Evolutionary conservation across 2,888 invertebrate genomes (phyloP), one percentile per base, ranked within the genome.

Genomic region (Caradrina kadenii): DNA sequence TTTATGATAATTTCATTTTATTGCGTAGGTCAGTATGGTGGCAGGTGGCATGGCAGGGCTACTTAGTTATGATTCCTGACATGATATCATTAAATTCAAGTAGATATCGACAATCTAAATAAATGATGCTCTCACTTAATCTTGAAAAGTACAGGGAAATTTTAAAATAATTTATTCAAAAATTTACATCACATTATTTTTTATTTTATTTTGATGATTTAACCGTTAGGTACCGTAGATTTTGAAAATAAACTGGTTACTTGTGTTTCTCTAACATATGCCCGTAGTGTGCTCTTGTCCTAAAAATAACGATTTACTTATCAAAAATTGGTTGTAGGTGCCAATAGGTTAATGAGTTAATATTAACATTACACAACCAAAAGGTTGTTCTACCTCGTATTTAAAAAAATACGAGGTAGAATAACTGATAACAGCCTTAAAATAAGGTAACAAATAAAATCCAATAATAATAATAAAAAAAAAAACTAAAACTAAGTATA

Each of bases 181-280:
- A 63, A 63, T 19, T n/a, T n/a, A 52, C 13, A 48, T 13, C 17
- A 26, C 13, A 26, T n/a, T 35, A 7, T 22, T 6, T 49, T 65
- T 68, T 68, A 39, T 48, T 55, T 17, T 48, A 7, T 48, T 3
- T 35, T 53, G 52, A 31, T n/a, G 39, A 42, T 15, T 15, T 50
- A 7, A 19, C n/a, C n/a, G n/a, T n/a, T n/a, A n/a, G n/a, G n/a
- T 13, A 15, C 26, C 1, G 31, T 21, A 7, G 45, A 13, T 19
- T 19, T 15, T 45, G 22, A 15, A 69, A 35, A 1, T 19, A 5
- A n/a, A n/a, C n/a, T 13, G 5, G 11, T 42, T 42, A 1, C 5
- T 52, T 31, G 5, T 19, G 13, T 19, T 17, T n/a, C 5, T 54
- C 17, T 19, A 19, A 66, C 2, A 31, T n/a, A 31, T 31, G 42